A percentile compares a stretch with the other conserved stretches of the same genome.
Conservation (phyloP, 2,113 vertebrate species). For the Felis chaus region DNA sequence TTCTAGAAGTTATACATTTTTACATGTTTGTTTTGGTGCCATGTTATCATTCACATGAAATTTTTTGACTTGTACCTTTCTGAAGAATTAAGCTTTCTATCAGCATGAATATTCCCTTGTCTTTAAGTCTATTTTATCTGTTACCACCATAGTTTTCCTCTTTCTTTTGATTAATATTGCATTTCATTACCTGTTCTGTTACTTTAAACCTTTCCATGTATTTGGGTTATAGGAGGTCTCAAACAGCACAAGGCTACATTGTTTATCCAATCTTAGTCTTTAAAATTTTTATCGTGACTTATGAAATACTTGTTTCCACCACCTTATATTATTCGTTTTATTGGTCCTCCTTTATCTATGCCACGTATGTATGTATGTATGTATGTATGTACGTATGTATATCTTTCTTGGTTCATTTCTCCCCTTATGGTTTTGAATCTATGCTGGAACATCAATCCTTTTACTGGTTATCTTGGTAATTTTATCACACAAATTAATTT, state of each 20-base stretch:
- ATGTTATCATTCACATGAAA: not conserved
- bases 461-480: not conserved
- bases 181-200: not conserved
- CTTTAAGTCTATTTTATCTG: not conserved
- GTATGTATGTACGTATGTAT: not conserved
- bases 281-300: not conserved
- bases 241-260: not conserved
- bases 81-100: not conserved
- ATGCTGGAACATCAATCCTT: not conserved
- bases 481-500: not conserved
- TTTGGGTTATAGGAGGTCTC: not conserved
- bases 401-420: not conserved
- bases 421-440: not conserved
- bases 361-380: not conserved
- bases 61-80: not conserved
- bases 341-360: not conserved
- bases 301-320: not conserved
- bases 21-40: not conserved
- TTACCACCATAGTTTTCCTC: not conserved
- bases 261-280: not conserved
- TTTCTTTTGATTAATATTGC: not conserved
- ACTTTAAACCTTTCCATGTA: not conserved
- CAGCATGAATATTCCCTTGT: not conserved
- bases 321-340: not conserved
- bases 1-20: not conserved